phyloP scores from a whole-genome alignment of 2,888 invertebrate species.

The Philonicus albiceps region DNA sequence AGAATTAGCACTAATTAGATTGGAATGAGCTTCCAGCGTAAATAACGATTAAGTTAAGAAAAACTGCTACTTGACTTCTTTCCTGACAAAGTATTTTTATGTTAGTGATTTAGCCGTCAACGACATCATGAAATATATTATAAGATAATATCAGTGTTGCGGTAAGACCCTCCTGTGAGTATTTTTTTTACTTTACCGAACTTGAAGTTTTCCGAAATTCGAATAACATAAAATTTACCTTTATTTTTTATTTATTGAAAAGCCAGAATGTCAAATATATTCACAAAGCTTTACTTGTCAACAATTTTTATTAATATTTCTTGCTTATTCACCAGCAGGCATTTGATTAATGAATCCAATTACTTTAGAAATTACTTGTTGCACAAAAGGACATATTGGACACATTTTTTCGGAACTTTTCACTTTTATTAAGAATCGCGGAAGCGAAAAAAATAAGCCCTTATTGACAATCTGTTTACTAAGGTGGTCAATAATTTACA shows the following conservation, averaged over 20 bases:
- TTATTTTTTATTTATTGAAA: slow-evolving; percentile 16
- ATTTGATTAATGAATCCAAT: slow-evolving; percentile 34
- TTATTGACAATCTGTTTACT: no score
- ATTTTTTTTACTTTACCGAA: neutral
- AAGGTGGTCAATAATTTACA: no score
- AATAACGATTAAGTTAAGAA: neutral
- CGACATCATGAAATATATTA: neutral
- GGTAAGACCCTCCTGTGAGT: neutral
- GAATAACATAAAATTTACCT: slow-evolving; percentile 29
- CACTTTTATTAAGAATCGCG: neutral
- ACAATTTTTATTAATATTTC: slow-evolving; percentile 37
- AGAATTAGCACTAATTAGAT: neutral
- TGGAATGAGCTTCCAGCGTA: neutral
- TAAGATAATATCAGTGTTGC: neutral
- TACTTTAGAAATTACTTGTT: slow-evolving; percentile 22
- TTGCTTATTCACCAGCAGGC: slow-evolving; percentile 6
- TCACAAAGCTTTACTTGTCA: slow-evolving; percentile 9
- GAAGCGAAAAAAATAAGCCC: neutral
- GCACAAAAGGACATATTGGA: neutral
- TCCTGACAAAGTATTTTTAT: slow-evolving; percentile 1
- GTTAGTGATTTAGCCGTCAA: neutral
- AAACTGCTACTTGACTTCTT: neutral
- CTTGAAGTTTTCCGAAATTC: neutral
- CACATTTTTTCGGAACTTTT: neutral
- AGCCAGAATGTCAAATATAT: slow-evolving; percentile 26